These are phyloP conservation scores for Arbacia lixula DNA, from an alignment of 53 echinoderm and acorn worm species.

Conservation along the genomic window DNA sequence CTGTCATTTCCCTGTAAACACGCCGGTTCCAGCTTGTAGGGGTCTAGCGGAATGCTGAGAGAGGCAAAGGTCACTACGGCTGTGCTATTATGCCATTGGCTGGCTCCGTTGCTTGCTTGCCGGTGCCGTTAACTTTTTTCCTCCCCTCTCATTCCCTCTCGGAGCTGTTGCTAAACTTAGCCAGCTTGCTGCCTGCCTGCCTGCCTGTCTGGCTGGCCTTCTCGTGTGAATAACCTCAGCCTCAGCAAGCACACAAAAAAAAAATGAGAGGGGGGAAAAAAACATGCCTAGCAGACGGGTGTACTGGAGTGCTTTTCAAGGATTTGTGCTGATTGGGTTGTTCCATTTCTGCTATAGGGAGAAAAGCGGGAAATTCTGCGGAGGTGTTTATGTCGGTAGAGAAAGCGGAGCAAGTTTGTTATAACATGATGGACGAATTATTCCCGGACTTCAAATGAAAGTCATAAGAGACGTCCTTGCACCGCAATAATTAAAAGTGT, in stretches of 20 bases:
- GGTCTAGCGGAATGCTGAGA: conserved; percentile 29
- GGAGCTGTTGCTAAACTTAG: too few relatives aligned
- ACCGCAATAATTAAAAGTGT: too few relatives aligned
- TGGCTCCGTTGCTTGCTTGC: background rate
- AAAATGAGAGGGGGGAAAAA: background rate
- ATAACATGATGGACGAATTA: too few relatives aligned
- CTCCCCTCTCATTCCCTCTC: conserved; percentile 1
- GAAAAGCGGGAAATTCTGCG: too few relatives aligned
- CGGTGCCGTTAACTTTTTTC: background rate
- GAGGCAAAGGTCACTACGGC: conserved; percentile 50
- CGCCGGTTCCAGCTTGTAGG: conserved; percentile 19
- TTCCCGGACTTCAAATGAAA: too few relatives aligned
- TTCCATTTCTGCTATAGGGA: too few relatives aligned
- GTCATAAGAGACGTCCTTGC: too few relatives aligned
- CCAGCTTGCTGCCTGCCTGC: background rate
- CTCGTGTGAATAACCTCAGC: background rate
- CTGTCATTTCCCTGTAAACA: conserved; percentile 15
- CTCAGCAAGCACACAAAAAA: background rate
- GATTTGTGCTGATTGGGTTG: too few relatives aligned
- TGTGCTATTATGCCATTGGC: conserved; percentile 40
- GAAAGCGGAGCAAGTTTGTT: too few relatives aligned
- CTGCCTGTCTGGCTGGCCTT: background rate
- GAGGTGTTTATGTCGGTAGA: too few relatives aligned
- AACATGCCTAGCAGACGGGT: too few relatives aligned
- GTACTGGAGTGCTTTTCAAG: too few relatives aligned